Evolutionary conservation across 2,113 vertebrate genomes (phyloP), one percentile per base, ranked within the genome.

Genomic region (Indri indri): DNA sequence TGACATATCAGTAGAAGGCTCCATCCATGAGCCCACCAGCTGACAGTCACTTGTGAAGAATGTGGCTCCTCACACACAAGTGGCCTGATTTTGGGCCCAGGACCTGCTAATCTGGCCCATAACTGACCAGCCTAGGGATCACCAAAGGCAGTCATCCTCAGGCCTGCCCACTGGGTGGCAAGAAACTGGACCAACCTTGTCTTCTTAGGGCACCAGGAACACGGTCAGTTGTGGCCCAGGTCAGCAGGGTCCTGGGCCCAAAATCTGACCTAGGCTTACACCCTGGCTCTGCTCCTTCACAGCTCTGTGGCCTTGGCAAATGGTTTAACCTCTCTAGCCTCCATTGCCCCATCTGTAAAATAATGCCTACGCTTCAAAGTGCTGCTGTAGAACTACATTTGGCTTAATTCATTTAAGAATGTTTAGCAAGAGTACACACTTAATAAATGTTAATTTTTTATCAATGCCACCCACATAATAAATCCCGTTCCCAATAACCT

Each of bases 341-440:
- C 52, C 16, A 45, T 30, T 86, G 84, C 59, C 84, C 91, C 82
- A 76, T 76, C 23, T 88, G 30, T 87, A 80, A 94, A 90, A 88
- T 73, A 59, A 73, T 59, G 40, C 37, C 68, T 84, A 63, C 74
- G 47, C 45, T 94, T 94, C 80, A 18, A 59, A 61, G 37, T 66
- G 85, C 63, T 80, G 83, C 54, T 91, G n/a, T 88, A 82, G 71
- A 47, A 54, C 57, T 76, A 83, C 80, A 52, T 59, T 27, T 27
- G 30, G 73, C n/a, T 91, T 37, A 59, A 52, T 23, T 66, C 70
- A 73, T 84, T 59, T 54, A 88, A 88, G 57, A 66, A 87, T 68
- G 61, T n/a, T 92, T 57, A 61, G 40, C 16, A 63, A 42, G 25
- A 82, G 23, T 3, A 25, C 2, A 45, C 59, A 87, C 8, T 20